Base-by-base conservation (phyloP, 1,140 invertebrate genomes). In the Scaptomyza graminum region DNA sequence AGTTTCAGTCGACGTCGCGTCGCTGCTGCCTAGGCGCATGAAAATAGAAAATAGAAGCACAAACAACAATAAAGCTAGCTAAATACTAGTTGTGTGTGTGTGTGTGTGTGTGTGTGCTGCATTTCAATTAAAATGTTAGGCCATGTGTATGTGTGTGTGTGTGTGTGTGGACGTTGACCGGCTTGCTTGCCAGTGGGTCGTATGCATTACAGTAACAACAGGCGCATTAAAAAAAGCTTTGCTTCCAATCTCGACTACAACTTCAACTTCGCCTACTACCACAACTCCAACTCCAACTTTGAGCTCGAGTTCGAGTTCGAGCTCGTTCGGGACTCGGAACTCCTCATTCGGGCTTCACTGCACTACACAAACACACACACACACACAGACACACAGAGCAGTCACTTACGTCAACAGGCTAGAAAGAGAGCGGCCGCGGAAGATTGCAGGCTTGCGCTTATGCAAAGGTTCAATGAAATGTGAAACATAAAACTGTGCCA, bases 381-480 rank as follows among this genome's bases (percentile, higher is more conserved):
- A 39, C 12, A 41, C 12, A 41, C 1, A 41, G 2, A n/a, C 9
- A 39, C 9, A 39, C 2, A 39, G 9, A 16, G 22, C 49, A 54
- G 61, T 57, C 31, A 60, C 56, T 72, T 72, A 66, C 63, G 69
- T 67, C 63, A 72, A 72, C 63, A 72, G 69, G 66, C 59, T 57
- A 74, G 71, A 74, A 69, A 74, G 71, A 74, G 71, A 69, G 71
- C 52, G 71, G 57, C 57, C 37, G 59, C 66, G 71, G 71, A 69
- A 74, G 65, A 69, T 51, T 63, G 63, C 69, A 72, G 63, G 69
- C 52, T 15, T 11, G 31, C 62, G 71, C 71, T 74, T 74, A 74
- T 74, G 71, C 71, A 74, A 74, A 74, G 71, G 71, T 74, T 74
- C 71, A 74, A 74, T 74, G 71, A 69, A 74, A 74, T 74, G 65